phyloP scores from a whole-genome alignment of 2,113 vertebrate species.

The Orthonyx spaldingii region DNA sequence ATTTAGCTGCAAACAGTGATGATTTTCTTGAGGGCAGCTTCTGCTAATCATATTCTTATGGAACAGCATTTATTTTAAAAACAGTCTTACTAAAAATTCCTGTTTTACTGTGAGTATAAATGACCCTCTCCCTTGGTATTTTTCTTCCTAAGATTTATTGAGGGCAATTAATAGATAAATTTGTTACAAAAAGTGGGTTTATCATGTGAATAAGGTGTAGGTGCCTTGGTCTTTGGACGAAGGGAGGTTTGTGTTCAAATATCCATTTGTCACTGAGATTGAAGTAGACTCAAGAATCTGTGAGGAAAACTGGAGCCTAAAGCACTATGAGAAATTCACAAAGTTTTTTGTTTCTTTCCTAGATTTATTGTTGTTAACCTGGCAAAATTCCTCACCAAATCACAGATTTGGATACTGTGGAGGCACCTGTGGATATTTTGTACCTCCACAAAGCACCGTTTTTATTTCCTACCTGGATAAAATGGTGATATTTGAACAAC shows the following conservation, averaged over 20 bases:
- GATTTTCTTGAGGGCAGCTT: not conserved
- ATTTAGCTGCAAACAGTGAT: not conserved
- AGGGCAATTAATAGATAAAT: not conserved
- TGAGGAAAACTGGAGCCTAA: not conserved
- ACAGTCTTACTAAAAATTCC: not conserved
- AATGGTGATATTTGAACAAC: not conserved
- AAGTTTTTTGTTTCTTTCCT: not conserved
- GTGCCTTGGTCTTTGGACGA: not conserved
- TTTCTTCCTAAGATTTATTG: not conserved
- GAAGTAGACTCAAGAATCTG: not conserved
- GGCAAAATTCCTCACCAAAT: not conserved
- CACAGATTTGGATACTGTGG: not conserved
- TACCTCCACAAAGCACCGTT: not conserved
- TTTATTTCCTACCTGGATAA: not conserved
- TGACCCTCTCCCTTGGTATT: accelerated
- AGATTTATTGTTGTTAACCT: not conserved
- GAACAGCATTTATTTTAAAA: not conserved
- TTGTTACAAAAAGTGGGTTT: not conserved
- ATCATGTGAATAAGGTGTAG: not conserved
- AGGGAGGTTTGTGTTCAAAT: not conserved
- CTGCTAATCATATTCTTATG: not conserved
- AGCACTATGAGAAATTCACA: not conserved
- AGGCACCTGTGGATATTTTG: not conserved
- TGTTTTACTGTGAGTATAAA: not conserved
- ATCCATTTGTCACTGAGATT: not conserved